A percentile compares a stretch with the other conserved stretches of the same genome.
Evolutionary conservation across 2,113 vertebrate species (phyloP).

Genomic region (Camelus dromedarius): DNA sequence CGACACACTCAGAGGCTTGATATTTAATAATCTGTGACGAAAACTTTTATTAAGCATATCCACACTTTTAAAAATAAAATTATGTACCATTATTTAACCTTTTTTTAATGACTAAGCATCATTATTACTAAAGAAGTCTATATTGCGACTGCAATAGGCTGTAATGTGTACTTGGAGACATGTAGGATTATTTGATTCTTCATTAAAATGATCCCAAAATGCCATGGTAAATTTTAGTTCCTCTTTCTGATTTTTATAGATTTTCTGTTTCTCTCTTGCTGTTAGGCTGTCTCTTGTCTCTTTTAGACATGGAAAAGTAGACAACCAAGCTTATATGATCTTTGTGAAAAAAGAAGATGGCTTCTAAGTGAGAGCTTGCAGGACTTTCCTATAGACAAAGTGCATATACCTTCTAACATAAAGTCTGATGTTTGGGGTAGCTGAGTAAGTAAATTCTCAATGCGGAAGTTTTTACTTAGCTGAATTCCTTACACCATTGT

Average conservation of each 20-base stretch:
- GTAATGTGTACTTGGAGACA: not conserved
- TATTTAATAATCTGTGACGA: not conserved
- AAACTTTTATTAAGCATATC: conserved; percentile 28
- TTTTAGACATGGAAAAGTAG: not conserved
- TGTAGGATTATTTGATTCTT: not conserved
- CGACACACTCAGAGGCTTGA: not conserved
- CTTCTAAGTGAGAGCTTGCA: not conserved
- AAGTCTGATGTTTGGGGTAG: not conserved
- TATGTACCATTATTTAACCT: not conserved
- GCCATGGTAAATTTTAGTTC: not conserved
- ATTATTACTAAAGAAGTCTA: not conserved
- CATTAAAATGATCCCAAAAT: not conserved
- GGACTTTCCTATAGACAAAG: not conserved
- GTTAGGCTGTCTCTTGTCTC: not conserved
- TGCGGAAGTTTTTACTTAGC: not conserved
- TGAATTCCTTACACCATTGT: not conserved
- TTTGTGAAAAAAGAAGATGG: not conserved
- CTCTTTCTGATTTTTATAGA: not conserved
- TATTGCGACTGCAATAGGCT: not conserved
- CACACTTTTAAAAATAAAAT: not conserved
- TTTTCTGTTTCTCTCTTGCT: not conserved
- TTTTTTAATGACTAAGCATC: not conserved
- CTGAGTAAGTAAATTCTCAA: conserved; percentile 35
- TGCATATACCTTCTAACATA: not conserved
- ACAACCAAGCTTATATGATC: not conserved